Evolutionary conservation across 2,888 invertebrate genomes (phyloP), one percentile per base, ranked within the genome.

Genomic region (Neocrepidodera transversa): DNA sequence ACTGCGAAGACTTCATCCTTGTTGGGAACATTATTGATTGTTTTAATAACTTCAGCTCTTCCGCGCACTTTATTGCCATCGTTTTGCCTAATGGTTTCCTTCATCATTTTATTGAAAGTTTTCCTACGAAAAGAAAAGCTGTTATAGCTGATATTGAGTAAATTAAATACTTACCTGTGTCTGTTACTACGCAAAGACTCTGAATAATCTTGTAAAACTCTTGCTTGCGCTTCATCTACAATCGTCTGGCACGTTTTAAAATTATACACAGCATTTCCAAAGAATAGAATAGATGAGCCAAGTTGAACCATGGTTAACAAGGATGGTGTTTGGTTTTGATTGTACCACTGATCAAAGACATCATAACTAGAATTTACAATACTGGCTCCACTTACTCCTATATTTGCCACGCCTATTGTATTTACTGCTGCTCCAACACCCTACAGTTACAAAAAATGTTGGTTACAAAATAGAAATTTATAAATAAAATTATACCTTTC

Each of bases 1-100:
- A 82, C 81, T 0, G 84, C 81, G 66, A 85, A 84, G 66, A 83
- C 83, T 60, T 85, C 83, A 65, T 85, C 84, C 68, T 83, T 84
- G 71, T 85, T 79, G 8, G 69, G 69, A 40, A 85, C 84, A 66
- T 79, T 84, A 48, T 81, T 77, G 47, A 85, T 82, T 10, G 84
- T 81, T 60, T 75, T 75, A 47, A 86, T 85, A 1, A 86, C 83
- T 74, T 85, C 85, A 0, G 84, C 80, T 70, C 81, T 82, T 17
- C 84, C 85, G 60, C 68, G 65, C 4, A 38, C 47, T 1, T 80
- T 71, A 5, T 80, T 68, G 17, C 84, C 84, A 26, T 73, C 64
- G 66, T 82, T 80, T 1, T 80, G 71, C 28, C 82, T 73, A 13
- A 84, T 76, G 0, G 85, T 82, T 69, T 85, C 84, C 1, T 83